Evolutionary conservation across 2,888 invertebrate species (phyloP).

Genomic region (Drosophila seclusa): DNA sequence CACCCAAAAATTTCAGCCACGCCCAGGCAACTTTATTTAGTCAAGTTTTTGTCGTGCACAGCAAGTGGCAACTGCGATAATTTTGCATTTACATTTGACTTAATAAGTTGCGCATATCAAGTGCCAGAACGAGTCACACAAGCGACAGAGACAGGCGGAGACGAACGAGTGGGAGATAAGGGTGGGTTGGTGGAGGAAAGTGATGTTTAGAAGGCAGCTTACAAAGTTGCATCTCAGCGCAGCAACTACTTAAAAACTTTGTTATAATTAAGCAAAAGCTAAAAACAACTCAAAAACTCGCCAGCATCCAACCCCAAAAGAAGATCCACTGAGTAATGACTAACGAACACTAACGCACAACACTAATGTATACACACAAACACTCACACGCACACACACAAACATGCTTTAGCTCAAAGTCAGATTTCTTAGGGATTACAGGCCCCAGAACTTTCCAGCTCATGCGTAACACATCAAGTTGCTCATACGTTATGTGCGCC

Average conservation of each 20-base stretch:
- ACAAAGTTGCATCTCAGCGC: constrained; percentile 66
- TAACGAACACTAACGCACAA: constrained; percentile 4
- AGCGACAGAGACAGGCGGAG: not conserved
- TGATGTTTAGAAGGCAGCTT: constrained; percentile 51
- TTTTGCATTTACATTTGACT: constrained; percentile 80
- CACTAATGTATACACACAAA: not conserved
- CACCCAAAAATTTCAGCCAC: constrained; percentile 48
- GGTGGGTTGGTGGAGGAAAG: not conserved
- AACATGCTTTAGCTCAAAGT: not conserved
- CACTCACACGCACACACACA: not conserved
- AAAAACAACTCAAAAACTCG: constrained; percentile 64
- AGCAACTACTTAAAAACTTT: constrained; percentile 78
- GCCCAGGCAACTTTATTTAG: constrained; percentile 31
- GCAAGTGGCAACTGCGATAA: constrained; percentile 74
- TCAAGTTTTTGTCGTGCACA: constrained; percentile 50
- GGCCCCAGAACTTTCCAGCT: constrained; percentile 45
- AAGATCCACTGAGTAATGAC: constrained; percentile 19
- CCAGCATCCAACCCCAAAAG: constrained; percentile 11
- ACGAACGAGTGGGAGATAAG: not conserved
- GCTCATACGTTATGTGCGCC: constrained; percentile 55
- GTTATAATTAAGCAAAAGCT: constrained; percentile 78
- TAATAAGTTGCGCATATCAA: constrained; percentile 75
- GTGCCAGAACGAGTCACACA: constrained; percentile 33
- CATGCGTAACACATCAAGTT: constrained; percentile 48
- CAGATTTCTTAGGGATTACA: constrained; percentile 38